A percentile compares a stretch with the other conserved stretches of the same genome.
Evolutionary conservation across 2,797 vertebrate genomes (phyloP).

Genomic region (Nannoperca obscura): DNA sequence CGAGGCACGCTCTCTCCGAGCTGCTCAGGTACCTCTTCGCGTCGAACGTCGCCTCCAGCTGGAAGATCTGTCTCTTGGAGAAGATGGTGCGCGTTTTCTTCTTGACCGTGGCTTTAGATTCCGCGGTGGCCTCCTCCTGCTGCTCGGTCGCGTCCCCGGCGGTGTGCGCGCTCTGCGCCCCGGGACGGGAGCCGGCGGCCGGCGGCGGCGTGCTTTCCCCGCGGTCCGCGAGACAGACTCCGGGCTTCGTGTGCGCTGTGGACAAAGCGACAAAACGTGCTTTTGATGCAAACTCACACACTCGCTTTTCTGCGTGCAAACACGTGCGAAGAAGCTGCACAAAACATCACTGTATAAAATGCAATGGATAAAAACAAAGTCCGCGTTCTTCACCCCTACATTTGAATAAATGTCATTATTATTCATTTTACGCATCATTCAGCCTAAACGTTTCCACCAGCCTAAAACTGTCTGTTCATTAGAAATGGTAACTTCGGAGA

Average conservation of each 20-base stretch:
- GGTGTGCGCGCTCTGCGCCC: constrained; percentile 59
- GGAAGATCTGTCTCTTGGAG: constrained; percentile 90
- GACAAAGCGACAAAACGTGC: constrained; percentile 54
- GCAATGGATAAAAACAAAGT: not conserved
- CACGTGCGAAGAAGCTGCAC: not conserved
- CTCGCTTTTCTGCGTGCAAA: constrained; percentile 5
- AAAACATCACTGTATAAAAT: not conserved
- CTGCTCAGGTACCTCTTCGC: constrained; percentile 90
- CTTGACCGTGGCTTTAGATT: constrained; percentile 77
- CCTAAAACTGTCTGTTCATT: not conserved
- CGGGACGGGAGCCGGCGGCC: constrained; percentile 52
- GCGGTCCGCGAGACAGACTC: constrained; percentile 18
- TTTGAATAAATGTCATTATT: not conserved
- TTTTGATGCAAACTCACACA: constrained; percentile 23
- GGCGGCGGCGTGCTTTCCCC: constrained; percentile 42
- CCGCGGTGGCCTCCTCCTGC: constrained; percentile 45
- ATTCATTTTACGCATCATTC: not conserved
- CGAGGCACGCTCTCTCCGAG: constrained; percentile 89
- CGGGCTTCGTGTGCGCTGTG: constrained; percentile 65
- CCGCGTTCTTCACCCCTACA: not conserved
- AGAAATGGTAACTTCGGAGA: not conserved
- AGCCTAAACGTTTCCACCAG: not conserved
- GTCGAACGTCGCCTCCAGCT: constrained; percentile 88
- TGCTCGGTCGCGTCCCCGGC: constrained; percentile 60
- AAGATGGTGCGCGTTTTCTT: constrained; percentile 92